Evolutionary conservation across 2,797 vertebrate genomes (phyloP), one percentile per base, ranked within the genome.

Genomic region (Chaunax sp.): DNA sequence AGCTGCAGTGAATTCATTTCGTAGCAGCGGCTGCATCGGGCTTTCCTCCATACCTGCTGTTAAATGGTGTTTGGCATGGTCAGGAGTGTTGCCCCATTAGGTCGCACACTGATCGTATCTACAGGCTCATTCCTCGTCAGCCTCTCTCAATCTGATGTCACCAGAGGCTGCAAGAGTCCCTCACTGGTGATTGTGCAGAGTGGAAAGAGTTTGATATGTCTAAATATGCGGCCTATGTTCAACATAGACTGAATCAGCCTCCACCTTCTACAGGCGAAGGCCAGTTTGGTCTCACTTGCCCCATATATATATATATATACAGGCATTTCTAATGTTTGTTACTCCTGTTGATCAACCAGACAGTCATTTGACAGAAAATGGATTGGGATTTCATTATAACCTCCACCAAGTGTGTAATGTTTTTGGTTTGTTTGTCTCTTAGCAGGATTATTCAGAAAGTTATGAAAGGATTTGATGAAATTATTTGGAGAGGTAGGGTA

Each of bases 1-100:
- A 70, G 81, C 72, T 50, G 64, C 77, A 58, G 71, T 50, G 76
- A 65, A 77, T 83, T 67, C 69, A 64, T 81, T 80, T 85, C 65
- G 51, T 4, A 65, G 54, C 60, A 53, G 62, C 72, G 41, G 58
- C 61, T 62, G 64, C 61, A 35, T 7, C 67, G n/a, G 35, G 18
- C 59, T 72, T 50, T 28, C 49, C 40, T 35, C 13, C 40, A 13
- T 40, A 75, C 80, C 67, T 85, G 73, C 43, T 19, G 3, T 72
- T 67, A 53, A 70, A 73, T 69, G 63, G 64, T 49, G 79, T 68
- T 53, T 10, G 54, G 51, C 47, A 6, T 30, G 26, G 62, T 49
- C 50, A 28, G 3, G 54, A 64, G 55, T 23, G 46, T 63, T 22
- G 3, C 26, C 54, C 22, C 20, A 12, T 40, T 46, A 41, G 30